Base-by-base conservation (phyloP, 35 echinoderm and acorn worm species). In the Strongylocentrotus purpuratus region DNA sequence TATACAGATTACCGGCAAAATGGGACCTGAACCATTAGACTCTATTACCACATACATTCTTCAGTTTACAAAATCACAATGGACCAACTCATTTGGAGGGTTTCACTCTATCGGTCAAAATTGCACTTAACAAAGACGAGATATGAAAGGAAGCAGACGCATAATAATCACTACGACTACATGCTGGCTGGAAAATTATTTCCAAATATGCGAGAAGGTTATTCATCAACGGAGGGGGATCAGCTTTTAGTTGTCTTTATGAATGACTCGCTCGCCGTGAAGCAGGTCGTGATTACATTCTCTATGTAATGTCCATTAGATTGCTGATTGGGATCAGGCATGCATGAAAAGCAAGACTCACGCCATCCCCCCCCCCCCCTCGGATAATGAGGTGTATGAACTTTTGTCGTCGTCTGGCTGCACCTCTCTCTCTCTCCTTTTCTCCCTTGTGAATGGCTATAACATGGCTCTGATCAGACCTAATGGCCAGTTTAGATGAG, bases 231-330 rank as follows among this genome's bases (percentile, higher is more conserved):
- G 65, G 20, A 78, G 65, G 28, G 60, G 65, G 65, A 78, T 78
- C 65, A 78, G 28, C 20, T 15, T 22, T 59, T 78, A 78, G 18
- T 78, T 78, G 65, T 78, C 65, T 78, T 78, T 78, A 78, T 22
- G 28, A 25, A 28, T 22, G 28, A 28, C 28, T 78, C 28, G 65
- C 65, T 78, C 65, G 28, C 22, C 5, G 28, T 78, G 65, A 78
- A 78, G 65, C 65, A 78, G 65, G 65, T 78, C 65, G 65, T 78
- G 65, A 78, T 78, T 78, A 78, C 28, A 78, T 78, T 78, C 28
- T 78, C 65, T 78, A 28, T 78, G 65, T n/a, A 78, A 78, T 78
- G 65, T 78, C 65, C 65, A 78, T 78, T 78, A 78, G 28, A 78
- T 78, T 22, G 65, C 28, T 78, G 65, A 78, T 78, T 78, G 65